phyloP scores from a whole-genome alignment of 2,113 vertebrate genomes.

The Sebastes schlegelii region DNA sequence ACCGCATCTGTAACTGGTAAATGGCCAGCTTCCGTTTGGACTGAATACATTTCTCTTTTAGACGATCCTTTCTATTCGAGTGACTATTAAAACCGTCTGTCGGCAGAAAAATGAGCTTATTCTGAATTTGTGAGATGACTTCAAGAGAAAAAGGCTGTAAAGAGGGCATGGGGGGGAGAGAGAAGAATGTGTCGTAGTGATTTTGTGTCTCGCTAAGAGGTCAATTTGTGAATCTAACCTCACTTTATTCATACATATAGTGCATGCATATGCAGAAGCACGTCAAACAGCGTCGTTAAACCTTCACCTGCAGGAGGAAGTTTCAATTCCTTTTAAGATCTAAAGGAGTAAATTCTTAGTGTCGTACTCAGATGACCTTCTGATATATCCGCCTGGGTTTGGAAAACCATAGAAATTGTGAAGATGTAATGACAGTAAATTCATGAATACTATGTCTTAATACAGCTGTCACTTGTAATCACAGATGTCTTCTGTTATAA shows the following conservation, averaged over 20 bases:
- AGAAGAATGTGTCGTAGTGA: background rate
- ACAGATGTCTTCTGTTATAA: background rate
- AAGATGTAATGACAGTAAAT: constrained; percentile 13
- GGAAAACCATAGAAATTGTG: background rate
- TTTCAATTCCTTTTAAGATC: background rate
- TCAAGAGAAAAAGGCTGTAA: background rate
- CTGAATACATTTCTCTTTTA: constrained; percentile 17
- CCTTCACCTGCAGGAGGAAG: background rate
- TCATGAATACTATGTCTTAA: background rate
- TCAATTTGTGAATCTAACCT: background rate
- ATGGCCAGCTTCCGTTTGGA: background rate
- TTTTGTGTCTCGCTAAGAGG: background rate
- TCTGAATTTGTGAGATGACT: constrained; percentile 32
- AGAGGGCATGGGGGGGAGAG: background rate
- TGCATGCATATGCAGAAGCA: background rate
- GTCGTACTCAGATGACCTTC: background rate
- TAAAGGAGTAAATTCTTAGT: background rate
- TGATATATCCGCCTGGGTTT: background rate
- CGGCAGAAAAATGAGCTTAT: constrained; percentile 33
- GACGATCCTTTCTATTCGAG: constrained; percentile 46
- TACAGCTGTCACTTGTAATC: background rate
- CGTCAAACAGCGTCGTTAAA: background rate
- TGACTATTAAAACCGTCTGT: constrained; percentile 26
- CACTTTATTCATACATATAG: background rate
- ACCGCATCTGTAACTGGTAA: constrained; percentile 7